phyloP scores from a whole-genome alignment of 2,888 invertebrate species.

The Caradrina clavipalpis region DNA sequence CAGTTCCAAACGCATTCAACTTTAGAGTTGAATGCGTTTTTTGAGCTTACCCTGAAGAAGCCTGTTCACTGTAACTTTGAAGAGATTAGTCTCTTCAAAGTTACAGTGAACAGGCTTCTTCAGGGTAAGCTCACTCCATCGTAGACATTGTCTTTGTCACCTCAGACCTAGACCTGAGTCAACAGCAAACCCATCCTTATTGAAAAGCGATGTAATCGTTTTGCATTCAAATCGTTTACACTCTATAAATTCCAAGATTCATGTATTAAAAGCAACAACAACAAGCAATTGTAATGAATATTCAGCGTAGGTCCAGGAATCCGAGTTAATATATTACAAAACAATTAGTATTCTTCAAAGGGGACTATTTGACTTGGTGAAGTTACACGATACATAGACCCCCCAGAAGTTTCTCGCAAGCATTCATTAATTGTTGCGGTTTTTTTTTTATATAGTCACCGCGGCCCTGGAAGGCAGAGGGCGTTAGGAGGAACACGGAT shows the following conservation, averaged over 20 bases:
- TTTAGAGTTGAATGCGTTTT: too few relatives aligned
- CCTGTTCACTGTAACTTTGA: too few relatives aligned
- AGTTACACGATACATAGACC: not conserved
- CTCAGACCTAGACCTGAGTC: too few relatives aligned
- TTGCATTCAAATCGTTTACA: constrained; percentile 11
- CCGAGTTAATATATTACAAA: constrained; percentile 31
- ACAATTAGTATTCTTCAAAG: constrained; percentile 29
- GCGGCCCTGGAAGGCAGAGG: too few relatives aligned
- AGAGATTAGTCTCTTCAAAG: too few relatives aligned
- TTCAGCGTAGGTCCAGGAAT: constrained; percentile 35
- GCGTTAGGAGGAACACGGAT: too few relatives aligned
- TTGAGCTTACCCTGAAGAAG: too few relatives aligned
- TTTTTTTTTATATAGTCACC: too few relatives aligned
- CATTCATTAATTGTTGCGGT: not conserved
- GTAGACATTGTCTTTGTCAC: too few relatives aligned
- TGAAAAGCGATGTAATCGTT: not conserved
- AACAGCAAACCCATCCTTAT: not conserved
- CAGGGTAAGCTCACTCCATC: too few relatives aligned
- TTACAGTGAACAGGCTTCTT: too few relatives aligned
- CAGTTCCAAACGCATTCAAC: too few relatives aligned
- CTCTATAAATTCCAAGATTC: constrained; percentile 30
- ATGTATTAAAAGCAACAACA: not conserved
- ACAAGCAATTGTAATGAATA: constrained; percentile 36
- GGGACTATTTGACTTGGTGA: not conserved
- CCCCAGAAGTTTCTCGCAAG: constrained; percentile 1